Conservation (phyloP, 1,140 invertebrate species). For the Tribolium madens region DNA sequence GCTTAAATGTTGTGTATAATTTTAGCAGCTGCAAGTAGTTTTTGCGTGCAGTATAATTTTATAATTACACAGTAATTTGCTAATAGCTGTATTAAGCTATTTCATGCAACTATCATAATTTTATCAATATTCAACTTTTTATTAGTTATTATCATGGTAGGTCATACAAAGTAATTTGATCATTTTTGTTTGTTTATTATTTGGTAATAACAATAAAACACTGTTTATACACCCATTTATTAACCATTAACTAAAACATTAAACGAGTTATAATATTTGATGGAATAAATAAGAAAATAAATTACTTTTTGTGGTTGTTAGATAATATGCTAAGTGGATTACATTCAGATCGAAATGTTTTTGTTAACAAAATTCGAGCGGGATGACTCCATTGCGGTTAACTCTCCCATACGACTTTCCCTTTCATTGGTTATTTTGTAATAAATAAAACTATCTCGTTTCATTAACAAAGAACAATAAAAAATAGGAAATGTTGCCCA, state of each 20-base stretch:
- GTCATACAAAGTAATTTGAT: not conserved
- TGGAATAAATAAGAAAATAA: no score
- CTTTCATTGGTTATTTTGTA: conserved; percentile 30
- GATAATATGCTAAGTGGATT: no score
- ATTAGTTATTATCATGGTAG: not conserved
- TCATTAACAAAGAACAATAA: not conserved
- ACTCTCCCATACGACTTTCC: conserved; percentile 17
- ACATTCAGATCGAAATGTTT: not conserved
- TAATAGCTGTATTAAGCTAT: not conserved
- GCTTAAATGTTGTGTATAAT: not conserved
- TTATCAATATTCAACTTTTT: not conserved
- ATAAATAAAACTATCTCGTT: not conserved
- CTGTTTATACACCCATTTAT: not conserved
- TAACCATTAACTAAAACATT: not conserved
- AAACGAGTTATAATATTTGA: no score
- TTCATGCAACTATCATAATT: not conserved
- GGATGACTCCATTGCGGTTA: not conserved
- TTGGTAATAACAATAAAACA: not conserved
- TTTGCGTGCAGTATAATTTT: not conserved
- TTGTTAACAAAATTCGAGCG: not conserved
- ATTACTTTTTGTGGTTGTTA: no score
- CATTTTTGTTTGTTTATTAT: not conserved
- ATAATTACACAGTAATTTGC: not conserved
- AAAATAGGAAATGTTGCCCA: not conserved
- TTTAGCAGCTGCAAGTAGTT: not conserved